Evolutionary conservation across 2,113 vertebrate genomes (phyloP).

Genomic region (Ceyx cyanopectus): DNA sequence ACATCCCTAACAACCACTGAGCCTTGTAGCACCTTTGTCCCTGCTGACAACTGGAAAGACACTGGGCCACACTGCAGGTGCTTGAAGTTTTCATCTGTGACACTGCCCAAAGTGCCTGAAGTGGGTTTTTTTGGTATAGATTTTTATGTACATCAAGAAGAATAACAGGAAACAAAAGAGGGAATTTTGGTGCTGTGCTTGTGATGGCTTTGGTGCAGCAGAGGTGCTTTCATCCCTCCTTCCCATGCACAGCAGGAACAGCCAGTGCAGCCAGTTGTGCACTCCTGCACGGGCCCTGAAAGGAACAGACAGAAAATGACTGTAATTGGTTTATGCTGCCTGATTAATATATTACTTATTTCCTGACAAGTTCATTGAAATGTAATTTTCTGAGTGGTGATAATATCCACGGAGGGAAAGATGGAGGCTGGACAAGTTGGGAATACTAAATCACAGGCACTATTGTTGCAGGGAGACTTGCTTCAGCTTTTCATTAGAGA

Average conservation of each 20-base stretch:
- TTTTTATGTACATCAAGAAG: neutral
- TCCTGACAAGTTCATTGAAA: conserved; percentile 73
- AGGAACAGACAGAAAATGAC: conserved; percentile 45
- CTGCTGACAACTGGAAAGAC: neutral
- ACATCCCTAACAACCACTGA: neutral
- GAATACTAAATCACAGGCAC: conserved; percentile 17
- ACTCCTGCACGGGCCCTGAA: neutral
- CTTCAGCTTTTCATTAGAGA: conserved; percentile 51
- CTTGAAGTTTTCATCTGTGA: neutral
- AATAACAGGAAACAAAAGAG: too few relatives aligned
- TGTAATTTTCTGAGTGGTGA: conserved; percentile 71
- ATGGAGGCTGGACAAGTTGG: conserved; percentile 55
- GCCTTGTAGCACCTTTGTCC: neutral
- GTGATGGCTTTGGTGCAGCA: neutral
- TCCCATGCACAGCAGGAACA: neutral
- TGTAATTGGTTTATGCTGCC: conserved; percentile 63
- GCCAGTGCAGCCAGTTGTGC: neutral
- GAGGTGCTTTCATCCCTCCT: neutral
- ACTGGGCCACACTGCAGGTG: neutral
- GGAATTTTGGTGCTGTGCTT: neutral
- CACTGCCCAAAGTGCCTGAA: neutral
- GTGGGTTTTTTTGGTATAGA: neutral
- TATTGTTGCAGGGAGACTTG: conserved; percentile 14
- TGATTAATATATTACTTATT: conserved; percentile 71
- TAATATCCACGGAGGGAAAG: conserved; percentile 61